Base-by-base conservation (phyloP, 2,797 vertebrate species). In the Chiroxiphia lanceolata region DNA sequence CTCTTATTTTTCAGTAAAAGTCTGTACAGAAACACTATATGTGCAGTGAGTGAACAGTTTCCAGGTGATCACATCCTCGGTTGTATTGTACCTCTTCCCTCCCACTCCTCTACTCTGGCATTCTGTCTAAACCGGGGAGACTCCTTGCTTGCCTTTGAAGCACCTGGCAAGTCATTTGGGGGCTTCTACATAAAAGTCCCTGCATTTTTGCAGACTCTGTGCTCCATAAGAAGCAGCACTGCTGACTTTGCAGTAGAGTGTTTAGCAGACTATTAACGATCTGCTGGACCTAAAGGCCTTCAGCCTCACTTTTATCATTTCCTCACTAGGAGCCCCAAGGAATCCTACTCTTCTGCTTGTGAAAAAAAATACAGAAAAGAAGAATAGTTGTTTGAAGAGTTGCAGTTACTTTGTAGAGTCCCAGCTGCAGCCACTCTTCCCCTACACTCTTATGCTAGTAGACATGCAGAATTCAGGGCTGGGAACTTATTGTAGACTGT, bases 101-200 rank as follows among this genome's bases (percentile, higher is more conserved):
- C 34, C 69, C 72, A 14, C 19, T 74, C 29, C 33, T 75, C 38
- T 48, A 18, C 45, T 89, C 23, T 14, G 47, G 61, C 45, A 42
- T 86, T 80, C 65, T 91, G 7, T 59, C 38, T 83, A 81, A 87
- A 67, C 17, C 44, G 15, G 7, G 9, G 57, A 79, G 78, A 51
- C 21, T 83, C 53, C 47, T 64, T 69, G 27, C 45, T 65, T 91
- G 85, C 67, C 72, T 95, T 79, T 88, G 79, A 96, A 94, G 59
- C 54, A 82, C 69, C 57, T 81, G 59, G 47, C 0, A 23, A 86
- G 67, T 84, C 1, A 11, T 79, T 29, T 74, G 74, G 74, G 54
- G 48, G 51, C 13, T 93, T 47, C 87, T 78, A 53, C 44, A 86
- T 70, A 57, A 92, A 90, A 79, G 3, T 1, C 4, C 15, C 36